Percentiles rank a stretch among this genome's conserved stretches.
Conservation (phyloP, 2,888 invertebrate species). For the Drosophila quasianomalipes region DNA sequence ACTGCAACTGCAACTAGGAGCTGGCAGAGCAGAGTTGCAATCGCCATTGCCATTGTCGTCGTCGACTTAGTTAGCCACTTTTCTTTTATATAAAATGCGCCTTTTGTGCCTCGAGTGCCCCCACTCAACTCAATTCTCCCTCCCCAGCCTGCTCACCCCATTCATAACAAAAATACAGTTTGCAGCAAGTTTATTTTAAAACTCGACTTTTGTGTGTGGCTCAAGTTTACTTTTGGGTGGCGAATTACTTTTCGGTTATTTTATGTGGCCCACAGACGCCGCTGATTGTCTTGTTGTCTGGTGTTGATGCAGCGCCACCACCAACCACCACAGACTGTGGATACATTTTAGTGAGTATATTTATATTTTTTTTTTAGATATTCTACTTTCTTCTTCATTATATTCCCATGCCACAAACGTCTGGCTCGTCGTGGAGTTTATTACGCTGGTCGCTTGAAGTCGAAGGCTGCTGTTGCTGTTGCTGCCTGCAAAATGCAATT, state of each 20-base stretch:
- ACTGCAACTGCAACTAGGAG: conserved; percentile 46
- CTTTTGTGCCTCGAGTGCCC: conserved; percentile 73
- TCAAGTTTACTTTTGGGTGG: conserved; percentile 78
- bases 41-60: conserved; percentile 6
- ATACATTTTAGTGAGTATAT: conserved; percentile 12
- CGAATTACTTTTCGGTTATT: conserved; percentile 80
- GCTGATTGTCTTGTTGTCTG: conserved; percentile 77
- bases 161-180: conserved; percentile 69
- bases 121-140: conserved; percentile 1
- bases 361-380: conserved; percentile 5
- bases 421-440: conserved; percentile 66
- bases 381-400: conserved; percentile 10
- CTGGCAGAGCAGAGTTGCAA: background rate
- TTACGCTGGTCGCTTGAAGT: conserved; percentile 60
- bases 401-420: conserved; percentile 17
- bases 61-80: conserved; percentile 79
- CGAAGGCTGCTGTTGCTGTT: conserved; percentile 19
- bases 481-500: conserved; percentile 70
- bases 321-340: conserved; percentile 17
- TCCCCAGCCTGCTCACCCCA: background rate
- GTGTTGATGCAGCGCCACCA: conserved; percentile 63
- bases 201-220: conserved; percentile 77
- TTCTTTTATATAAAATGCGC: conserved; percentile 75
- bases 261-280: conserved; percentile 67
- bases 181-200: conserved; percentile 78